These are phyloP conservation scores for Rhamnusium bicolor DNA, from an alignment of 2,888 invertebrate species.

Conservation along the genomic window DNA sequence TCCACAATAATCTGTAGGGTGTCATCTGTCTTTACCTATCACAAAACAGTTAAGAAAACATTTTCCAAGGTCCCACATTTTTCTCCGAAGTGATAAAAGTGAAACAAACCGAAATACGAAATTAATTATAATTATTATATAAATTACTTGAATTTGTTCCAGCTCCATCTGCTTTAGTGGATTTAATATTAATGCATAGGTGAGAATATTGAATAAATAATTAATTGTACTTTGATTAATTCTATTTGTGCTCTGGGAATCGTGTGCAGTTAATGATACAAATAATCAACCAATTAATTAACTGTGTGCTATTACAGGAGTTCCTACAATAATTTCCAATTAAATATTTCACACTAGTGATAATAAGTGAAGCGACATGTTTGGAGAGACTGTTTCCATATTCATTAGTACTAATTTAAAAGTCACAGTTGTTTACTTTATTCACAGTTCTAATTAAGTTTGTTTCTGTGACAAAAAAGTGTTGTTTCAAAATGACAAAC, in stretches of 20 bases:
- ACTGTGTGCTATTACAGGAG: neutral
- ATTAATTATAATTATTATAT: neutral
- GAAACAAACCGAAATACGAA: neutral
- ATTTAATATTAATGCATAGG: neutral
- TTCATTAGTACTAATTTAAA: neutral
- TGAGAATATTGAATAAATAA: neutral
- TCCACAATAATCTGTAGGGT: too few relatives aligned
- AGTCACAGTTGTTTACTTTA: neutral
- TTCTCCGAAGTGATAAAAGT: too few relatives aligned
- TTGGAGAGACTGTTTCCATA: neutral
- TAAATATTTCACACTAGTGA: neutral
- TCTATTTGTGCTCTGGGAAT: neutral
- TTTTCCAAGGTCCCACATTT: too few relatives aligned
- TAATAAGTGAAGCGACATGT: neutral
- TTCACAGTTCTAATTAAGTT: neutral
- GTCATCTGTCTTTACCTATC: too few relatives aligned
- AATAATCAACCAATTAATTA: conserved; percentile 19
- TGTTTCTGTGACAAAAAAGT: neutral
- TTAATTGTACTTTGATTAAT: neutral
- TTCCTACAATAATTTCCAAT: neutral
- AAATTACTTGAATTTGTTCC: too few relatives aligned
- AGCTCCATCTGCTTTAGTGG: neutral
- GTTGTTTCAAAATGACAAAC: neutral
- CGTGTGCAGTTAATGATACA: neutral
- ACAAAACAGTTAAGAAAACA: too few relatives aligned